Evolutionary conservation across 2,113 vertebrate genomes (phyloP), one percentile per base, ranked within the genome.

Genomic region (Psittacula cyanocephala): DNA sequence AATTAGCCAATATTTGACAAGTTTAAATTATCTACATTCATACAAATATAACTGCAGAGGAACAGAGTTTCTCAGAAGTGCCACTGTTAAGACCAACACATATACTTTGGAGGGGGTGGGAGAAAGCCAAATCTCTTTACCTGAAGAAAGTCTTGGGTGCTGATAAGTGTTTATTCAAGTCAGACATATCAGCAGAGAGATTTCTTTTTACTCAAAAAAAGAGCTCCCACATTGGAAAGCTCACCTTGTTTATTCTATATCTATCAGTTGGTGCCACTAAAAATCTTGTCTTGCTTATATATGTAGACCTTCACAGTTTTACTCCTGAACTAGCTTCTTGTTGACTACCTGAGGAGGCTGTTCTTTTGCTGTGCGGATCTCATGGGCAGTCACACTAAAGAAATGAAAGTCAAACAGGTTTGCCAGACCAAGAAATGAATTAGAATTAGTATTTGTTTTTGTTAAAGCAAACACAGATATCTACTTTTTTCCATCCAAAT

Each of bases 61-160:
- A 57, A 81, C 8, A 60, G 1, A 86, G 3, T 41, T 39, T 93
- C 2, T 69, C 76, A 1, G 25, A 65, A 86, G 7, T 57, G 17
- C 3, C 6, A 10, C n/a, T 64, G 6, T 88, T 88, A 67, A 67
- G 41, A 41, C 14, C 4, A 62, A n/a, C 2, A 15, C 3, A 4
- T 7, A 4, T 13, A 13, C 17, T 22, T 16, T 68, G 7, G 6
- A 7, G 9, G 8, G 9, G 9, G 2, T 17, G 35, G 6, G 13
- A 9, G 9, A 20, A 65, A 33, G 2, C 3, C 24, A 85, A 60
- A 8, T 1, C 10, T 18, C 16, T 52, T 33, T 23, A 59, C 33
- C 55, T 59, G 55, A n/a, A n/a, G 20, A 23, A 59, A 59, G 20
- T 59, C 55, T 59, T 59, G n/a, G 55, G 55, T 59, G 13, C 33